phyloP scores from a whole-genome alignment of 2,113 vertebrate genomes.

The Nothocercus nigrocapillus region DNA sequence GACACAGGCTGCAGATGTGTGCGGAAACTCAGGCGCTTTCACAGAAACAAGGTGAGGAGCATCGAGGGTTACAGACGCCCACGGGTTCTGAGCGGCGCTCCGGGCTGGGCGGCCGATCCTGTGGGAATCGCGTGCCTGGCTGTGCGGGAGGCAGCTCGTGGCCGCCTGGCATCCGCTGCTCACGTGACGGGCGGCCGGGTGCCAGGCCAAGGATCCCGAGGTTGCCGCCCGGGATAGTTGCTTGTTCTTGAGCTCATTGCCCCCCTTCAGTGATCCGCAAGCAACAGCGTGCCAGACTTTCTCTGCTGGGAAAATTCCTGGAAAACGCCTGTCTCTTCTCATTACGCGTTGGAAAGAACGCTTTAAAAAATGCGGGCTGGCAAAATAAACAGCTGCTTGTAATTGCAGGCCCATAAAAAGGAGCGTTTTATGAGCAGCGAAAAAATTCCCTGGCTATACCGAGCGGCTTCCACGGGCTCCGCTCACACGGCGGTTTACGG shows the following conservation, averaged over 20 bases:
- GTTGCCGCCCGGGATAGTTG: slow-evolving; percentile 22
- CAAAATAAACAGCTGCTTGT: not conserved
- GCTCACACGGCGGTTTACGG: not conserved
- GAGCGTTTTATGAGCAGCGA: not conserved
- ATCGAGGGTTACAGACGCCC: not conserved
- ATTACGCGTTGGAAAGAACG: rapidly evolving
- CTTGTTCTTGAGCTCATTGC: slow-evolving; percentile 31
- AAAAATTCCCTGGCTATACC: not conserved
- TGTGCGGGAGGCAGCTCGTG: slow-evolving; percentile 35
- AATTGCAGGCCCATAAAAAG: not conserved
- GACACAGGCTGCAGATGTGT: rapidly evolving
- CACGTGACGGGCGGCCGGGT: slow-evolving; percentile 11
- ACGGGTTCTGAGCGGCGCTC: not conserved
- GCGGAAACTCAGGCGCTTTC: not conserved
- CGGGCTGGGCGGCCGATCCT: slow-evolving; percentile 10
- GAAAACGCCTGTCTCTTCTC: not conserved
- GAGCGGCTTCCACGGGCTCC: rapidly evolving
- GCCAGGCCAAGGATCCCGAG: slow-evolving; percentile 24
- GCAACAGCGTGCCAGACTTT: not conserved
- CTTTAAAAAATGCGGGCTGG: not conserved
- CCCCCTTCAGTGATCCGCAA: not conserved
- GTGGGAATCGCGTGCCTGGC: slow-evolving; percentile 56
- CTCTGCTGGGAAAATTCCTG: not conserved
- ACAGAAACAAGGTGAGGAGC: rapidly evolving
- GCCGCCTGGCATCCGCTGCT: not conserved